Percentiles rank a stretch among this genome's conserved stretches.
These are phyloP conservation scores for Salticus scenicus DNA, from an alignment of 2,888 invertebrate genomes.

Conservation along the genomic window DNA sequence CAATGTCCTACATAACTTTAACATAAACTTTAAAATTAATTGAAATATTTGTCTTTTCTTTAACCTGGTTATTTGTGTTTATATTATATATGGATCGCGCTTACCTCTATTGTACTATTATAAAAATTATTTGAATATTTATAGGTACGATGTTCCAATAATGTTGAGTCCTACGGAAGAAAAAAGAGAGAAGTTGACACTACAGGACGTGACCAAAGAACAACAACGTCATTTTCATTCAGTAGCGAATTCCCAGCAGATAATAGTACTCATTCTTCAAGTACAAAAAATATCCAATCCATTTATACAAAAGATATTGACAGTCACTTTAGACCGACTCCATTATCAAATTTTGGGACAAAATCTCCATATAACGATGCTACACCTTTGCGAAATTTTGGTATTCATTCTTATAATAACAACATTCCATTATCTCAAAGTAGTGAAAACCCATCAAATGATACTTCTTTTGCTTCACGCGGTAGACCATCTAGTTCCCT, in stretches of 20 bases:
- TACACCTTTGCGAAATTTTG: background rate
- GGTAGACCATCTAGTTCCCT: background rate
- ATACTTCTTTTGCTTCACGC: too few relatives aligned
- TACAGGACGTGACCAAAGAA: background rate
- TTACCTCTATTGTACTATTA: too few relatives aligned
- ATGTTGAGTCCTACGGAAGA: constrained; percentile 75
- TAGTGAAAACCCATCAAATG: too few relatives aligned
- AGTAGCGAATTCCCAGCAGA: background rate
- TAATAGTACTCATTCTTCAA: too few relatives aligned
- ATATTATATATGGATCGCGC: too few relatives aligned
- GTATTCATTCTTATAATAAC: too few relatives aligned
- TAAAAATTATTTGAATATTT: too few relatives aligned
- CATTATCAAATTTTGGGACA: background rate
- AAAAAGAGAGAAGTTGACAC: constrained; percentile 70
- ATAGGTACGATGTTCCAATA: constrained; percentile 75
- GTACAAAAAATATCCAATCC: background rate
- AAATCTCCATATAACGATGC: background rate
- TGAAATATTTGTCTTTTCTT: too few relatives aligned
- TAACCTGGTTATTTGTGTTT: too few relatives aligned
- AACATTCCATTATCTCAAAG: too few relatives aligned
- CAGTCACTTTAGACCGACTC: background rate
- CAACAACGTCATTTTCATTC: background rate
- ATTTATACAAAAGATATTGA: background rate
- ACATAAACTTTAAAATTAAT: too few relatives aligned
- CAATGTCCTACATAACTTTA: too few relatives aligned